Evolutionary conservation across 2,113 vertebrate species (phyloP).

Genomic region (Tricholaema leucomelas): DNA sequence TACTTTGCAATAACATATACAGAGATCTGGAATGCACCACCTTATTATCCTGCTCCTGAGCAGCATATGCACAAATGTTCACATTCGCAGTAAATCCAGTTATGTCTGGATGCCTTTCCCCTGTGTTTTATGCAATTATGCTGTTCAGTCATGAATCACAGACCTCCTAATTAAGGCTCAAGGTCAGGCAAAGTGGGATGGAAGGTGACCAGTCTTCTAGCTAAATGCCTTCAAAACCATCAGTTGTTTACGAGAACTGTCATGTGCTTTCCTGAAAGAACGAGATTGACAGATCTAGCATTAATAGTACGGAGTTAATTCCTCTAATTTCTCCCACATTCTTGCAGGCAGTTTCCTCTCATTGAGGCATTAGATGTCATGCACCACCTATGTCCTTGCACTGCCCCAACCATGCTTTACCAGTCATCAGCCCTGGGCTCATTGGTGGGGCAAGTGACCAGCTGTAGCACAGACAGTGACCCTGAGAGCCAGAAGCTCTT

Average conservation of each 20-base stretch:
- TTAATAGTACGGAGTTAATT: slow-evolving; percentile 51
- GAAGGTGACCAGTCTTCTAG: not conserved
- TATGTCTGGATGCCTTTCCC: not conserved
- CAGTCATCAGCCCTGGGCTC: not conserved
- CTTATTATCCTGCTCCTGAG: slow-evolving; percentile 2
- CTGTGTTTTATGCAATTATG: slow-evolving; percentile 5
- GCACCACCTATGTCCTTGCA: not conserved
- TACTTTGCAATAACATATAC: not conserved
- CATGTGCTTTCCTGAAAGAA: not conserved
- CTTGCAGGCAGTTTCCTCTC: slow-evolving; percentile 25
- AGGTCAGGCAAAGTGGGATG: not conserved
- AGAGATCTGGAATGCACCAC: not conserved
- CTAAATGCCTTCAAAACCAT: not conserved
- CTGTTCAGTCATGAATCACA: not conserved
- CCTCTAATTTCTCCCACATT: slow-evolving; percentile 41
- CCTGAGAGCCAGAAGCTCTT: not conserved
- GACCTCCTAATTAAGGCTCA: slow-evolving; percentile 16
- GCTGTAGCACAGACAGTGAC: not conserved
- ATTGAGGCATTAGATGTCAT: not conserved
- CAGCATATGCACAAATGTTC: not conserved
- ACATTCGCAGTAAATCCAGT: slow-evolving; percentile 13
- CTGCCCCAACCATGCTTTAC: not conserved
- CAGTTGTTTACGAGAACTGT: not conserved
- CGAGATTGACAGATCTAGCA: not conserved
- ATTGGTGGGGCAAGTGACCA: fast-evolving